phyloP scores from a whole-genome alignment of 2,888 invertebrate genomes.

The Tipula vernalis region DNA sequence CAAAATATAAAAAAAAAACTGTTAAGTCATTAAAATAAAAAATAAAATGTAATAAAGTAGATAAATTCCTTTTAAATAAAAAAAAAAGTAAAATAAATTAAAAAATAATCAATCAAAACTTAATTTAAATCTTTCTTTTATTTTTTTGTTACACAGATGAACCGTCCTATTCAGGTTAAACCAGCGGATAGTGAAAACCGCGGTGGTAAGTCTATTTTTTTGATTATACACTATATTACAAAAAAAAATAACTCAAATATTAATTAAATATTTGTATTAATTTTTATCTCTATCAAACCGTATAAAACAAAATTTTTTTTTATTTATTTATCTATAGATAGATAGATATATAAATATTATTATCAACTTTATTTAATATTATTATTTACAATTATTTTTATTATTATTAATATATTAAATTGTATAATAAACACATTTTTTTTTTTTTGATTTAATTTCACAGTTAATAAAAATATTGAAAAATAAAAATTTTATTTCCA shows the following conservation, averaged over 20 bases:
- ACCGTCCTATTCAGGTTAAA: constrained; percentile 99
- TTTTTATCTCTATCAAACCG: not conserved
- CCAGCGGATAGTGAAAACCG: constrained; percentile 99
- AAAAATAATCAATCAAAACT: constrained; percentile 4
- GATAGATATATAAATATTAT: not conserved
- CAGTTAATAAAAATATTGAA: not conserved
- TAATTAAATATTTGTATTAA: not conserved
- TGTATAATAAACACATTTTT: not conserved
- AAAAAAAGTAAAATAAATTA: not conserved
- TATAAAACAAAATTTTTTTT: not conserved
- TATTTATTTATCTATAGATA: not conserved
- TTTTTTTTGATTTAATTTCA: not conserved
- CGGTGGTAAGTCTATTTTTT: constrained; percentile 60
- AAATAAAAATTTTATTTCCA: not conserved
- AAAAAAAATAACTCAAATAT: not conserved
- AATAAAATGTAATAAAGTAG: not conserved
- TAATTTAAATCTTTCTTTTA: not conserved
- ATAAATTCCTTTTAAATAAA: not conserved
- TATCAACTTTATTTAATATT: not conserved
- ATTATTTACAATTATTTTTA: not conserved
- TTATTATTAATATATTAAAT: not conserved
- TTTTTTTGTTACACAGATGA: constrained; percentile 74
- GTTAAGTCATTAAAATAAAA: not conserved
- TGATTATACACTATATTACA: constrained; percentile 15
- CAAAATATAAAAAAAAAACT: not conserved